phyloP scores from a whole-genome alignment of 2,113 vertebrate species.

The Datnioides undecimradiatus region DNA sequence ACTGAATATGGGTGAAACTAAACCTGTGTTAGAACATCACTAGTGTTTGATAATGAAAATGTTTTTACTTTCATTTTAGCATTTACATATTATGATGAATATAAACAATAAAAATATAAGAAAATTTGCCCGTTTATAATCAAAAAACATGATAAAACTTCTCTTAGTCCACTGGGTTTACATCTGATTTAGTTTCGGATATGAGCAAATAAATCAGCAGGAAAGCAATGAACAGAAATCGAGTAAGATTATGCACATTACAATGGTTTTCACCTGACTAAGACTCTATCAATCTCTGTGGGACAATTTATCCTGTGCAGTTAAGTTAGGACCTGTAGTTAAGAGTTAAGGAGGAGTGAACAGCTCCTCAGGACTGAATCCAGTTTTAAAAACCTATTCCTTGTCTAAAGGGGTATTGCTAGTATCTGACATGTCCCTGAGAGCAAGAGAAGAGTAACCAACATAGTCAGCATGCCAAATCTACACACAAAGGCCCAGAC shows the following conservation, averaged over 20 bases:
- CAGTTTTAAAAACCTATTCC: constrained; percentile 14
- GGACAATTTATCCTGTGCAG: constrained; percentile 12
- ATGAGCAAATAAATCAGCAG: constrained; percentile 24
- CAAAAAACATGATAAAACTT: not conserved
- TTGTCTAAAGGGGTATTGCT: constrained; percentile 6
- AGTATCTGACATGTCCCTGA: not conserved
- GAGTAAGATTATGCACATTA: not conserved
- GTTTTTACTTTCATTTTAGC: not conserved
- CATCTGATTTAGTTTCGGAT: constrained; percentile 1
- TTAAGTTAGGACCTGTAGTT: not conserved
- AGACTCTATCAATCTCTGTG: constrained; percentile 15
- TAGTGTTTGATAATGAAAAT: no score
- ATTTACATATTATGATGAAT: not conserved
- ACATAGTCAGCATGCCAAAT: constrained; percentile 16
- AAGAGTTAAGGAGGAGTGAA: constrained; percentile 23
- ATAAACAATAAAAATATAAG: not conserved
- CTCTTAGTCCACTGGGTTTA: not conserved
- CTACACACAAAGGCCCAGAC: constrained; percentile 18
- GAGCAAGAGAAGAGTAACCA: constrained; percentile 26
- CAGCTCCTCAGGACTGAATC: constrained; percentile 18
- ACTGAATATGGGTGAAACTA: not conserved
- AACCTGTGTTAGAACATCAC: not conserved
- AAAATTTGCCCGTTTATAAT: not conserved
- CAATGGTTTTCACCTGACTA: constrained; percentile 3
- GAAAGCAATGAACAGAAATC: constrained; percentile 12